A percentile compares a stretch with the other conserved stretches of the same genome.
These are phyloP conservation scores for Drosophila virilis DNA, from an alignment of 1,140 invertebrate genomes.

Conservation along the genomic window DNA sequence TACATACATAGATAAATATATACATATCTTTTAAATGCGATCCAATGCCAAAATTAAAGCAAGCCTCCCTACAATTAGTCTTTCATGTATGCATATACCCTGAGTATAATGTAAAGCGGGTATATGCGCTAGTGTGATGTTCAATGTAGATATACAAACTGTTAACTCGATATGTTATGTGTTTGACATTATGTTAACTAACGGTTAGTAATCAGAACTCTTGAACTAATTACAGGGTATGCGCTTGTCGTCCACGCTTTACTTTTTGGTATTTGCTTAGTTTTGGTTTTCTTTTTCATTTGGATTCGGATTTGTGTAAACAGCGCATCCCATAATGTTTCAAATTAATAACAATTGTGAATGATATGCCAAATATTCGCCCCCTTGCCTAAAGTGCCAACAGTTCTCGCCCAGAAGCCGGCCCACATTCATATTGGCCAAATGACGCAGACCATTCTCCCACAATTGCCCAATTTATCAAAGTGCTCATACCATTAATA, in stretches of 20 bases:
- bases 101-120: neutral
- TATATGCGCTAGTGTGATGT: neutral
- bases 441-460: conserved; percentile 21
- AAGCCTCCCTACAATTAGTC: conserved; percentile 14
- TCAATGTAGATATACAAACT: too few species aligned
- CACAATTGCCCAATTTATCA: conserved; percentile 29
- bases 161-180: too few species aligned
- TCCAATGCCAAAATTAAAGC: neutral
- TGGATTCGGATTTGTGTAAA: conserved; percentile 54
- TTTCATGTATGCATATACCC: neutral
- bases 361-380: conserved; percentile 38
- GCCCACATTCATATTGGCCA: conserved; percentile 1
- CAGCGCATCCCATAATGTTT: conserved; percentile 70
- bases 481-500: conserved; percentile 6
- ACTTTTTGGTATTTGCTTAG: conserved; percentile 28
- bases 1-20: too few species aligned
- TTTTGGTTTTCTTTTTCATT: conserved; percentile 9
- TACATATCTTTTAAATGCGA: conserved; percentile 4
- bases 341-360: conserved; percentile 75
- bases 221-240: neutral
- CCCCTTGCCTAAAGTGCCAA: conserved; percentile 15
- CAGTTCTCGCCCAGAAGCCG: neutral
- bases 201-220: too few species aligned
- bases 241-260: conserved; percentile 4
- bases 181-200: too few species aligned